A percentile compares a stretch with the other conserved stretches of the same genome.
Conservation (phyloP, 2,113 vertebrate species). For the Dromiciops gliroides region DNA sequence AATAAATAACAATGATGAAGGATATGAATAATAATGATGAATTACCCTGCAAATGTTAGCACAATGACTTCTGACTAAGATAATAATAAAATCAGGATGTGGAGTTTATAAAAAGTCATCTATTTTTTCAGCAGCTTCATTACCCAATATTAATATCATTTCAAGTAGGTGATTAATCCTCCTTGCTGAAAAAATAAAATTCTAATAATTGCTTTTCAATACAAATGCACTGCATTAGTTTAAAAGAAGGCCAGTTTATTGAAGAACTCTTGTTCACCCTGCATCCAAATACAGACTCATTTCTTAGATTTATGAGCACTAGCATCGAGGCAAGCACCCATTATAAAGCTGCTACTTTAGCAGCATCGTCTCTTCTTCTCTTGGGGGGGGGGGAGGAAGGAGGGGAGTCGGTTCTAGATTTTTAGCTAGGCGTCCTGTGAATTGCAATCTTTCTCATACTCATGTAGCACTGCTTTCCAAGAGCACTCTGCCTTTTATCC, state of each 20-base stretch:
- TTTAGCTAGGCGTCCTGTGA: slow-evolving; percentile 55
- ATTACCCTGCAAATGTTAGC: slow-evolving; percentile 12
- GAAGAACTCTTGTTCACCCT: slow-evolving; percentile 27
- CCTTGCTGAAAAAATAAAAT: slow-evolving; percentile 65
- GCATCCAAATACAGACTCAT: slow-evolving; percentile 31
- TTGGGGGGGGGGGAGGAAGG: neutral
- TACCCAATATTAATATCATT: slow-evolving; percentile 53
- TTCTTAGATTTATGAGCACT: slow-evolving; percentile 69
- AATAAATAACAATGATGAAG: slow-evolving; percentile 28
- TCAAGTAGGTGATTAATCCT: slow-evolving; percentile 43
- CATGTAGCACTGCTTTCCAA: slow-evolving; percentile 51
- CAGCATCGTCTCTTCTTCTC: slow-evolving; percentile 23
- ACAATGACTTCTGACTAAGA: slow-evolving; percentile 46
- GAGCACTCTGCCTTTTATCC: slow-evolving; percentile 65
- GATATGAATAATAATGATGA: slow-evolving; percentile 48
- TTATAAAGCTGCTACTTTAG: slow-evolving; percentile 49
- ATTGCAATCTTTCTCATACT: slow-evolving; percentile 50
- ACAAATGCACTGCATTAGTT: slow-evolving; percentile 30
- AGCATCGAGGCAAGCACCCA: slow-evolving; percentile 22
- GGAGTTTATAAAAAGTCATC: neutral
- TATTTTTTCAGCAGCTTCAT: slow-evolving; percentile 48
- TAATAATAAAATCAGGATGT: slow-evolving; percentile 40
- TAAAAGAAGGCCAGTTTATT: slow-evolving; percentile 48
- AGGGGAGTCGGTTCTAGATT: slow-evolving; percentile 23
- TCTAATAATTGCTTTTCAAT: slow-evolving; percentile 69